A percentile compares a stretch with the other conserved stretches of the same genome.
phyloP scores from a whole-genome alignment of 2,797 vertebrate species.

The Sebastes hubbsi region DNA sequence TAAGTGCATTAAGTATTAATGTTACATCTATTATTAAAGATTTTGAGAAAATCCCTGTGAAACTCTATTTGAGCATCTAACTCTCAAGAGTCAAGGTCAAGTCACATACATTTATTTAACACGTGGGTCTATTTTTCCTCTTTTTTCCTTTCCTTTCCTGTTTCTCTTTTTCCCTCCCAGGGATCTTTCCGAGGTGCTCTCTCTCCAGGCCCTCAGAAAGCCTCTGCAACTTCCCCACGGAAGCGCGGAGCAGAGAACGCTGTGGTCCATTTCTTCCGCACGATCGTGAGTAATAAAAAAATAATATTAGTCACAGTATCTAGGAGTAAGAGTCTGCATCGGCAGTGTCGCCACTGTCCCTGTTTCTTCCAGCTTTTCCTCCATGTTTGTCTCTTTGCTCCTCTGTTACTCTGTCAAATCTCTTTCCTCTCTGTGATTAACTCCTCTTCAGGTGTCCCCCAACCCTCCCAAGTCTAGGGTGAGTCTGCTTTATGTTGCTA shows the following conservation, averaged over 20 bases:
- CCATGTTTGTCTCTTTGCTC: constrained; percentile 13
- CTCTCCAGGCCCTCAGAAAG: constrained; percentile 90
- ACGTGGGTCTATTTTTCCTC: background rate
- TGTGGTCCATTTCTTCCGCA: constrained; percentile 97
- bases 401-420: constrained; percentile 20
- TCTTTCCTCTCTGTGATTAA: constrained; percentile 53
- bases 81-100: background rate
- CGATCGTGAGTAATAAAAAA: constrained; percentile 88
- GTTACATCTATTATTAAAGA: background rate
- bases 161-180: constrained; percentile 45
- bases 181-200: constrained; percentile 85
- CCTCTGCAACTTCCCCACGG: constrained; percentile 87
- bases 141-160: background rate
- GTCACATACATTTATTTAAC: background rate
- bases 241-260: constrained; percentile 92
- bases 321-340: background rate
- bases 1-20: background rate
- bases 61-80: background rate
- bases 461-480: constrained; percentile 96
- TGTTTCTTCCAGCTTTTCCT: background rate
- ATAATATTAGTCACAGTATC: background rate
- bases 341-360: background rate
- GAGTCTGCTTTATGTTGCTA: constrained; percentile 64
- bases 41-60: background rate
- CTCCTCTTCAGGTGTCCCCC: constrained; percentile 89